Evolutionary conservation across 2,113 vertebrate species (phyloP).

Genomic region (Barnardius zonarius): DNA sequence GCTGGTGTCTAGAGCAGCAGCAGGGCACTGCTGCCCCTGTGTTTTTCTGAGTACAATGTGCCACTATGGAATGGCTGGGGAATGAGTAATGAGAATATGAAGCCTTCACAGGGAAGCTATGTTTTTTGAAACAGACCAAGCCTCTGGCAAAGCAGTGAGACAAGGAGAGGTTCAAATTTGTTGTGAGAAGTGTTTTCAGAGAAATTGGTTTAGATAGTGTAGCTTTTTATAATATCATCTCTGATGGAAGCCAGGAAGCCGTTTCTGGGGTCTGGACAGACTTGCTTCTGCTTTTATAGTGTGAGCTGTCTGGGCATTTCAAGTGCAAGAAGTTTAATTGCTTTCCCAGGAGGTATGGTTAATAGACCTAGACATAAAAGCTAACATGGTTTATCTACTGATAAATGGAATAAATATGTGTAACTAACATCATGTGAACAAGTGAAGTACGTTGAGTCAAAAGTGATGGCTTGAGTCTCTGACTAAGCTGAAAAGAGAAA

Average conservation of each 20-base stretch:
- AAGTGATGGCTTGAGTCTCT: neutral
- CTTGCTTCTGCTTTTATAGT: neutral
- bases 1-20: neutral
- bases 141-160: neutral
- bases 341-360: neutral
- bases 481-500: constrained; percentile 12
- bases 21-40: fast-evolving
- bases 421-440: constrained; percentile 16
- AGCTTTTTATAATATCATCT: neutral
- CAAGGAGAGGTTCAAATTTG: neutral
- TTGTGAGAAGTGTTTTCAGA: neutral
- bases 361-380: neutral
- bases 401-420: neutral
- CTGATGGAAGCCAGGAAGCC: neutral
- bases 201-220: neutral
- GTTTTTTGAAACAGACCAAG: neutral
- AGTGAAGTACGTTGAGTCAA: neutral
- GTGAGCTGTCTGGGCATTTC: neutral
- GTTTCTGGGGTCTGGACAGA: neutral
- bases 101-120: neutral
- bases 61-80: neutral
- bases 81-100: neutral
- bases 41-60: neutral
- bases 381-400: neutral
- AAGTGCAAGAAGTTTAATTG: neutral